Evolutionary conservation across 2,888 invertebrate species (phyloP).

Genomic region (Melieria picta): DNA sequence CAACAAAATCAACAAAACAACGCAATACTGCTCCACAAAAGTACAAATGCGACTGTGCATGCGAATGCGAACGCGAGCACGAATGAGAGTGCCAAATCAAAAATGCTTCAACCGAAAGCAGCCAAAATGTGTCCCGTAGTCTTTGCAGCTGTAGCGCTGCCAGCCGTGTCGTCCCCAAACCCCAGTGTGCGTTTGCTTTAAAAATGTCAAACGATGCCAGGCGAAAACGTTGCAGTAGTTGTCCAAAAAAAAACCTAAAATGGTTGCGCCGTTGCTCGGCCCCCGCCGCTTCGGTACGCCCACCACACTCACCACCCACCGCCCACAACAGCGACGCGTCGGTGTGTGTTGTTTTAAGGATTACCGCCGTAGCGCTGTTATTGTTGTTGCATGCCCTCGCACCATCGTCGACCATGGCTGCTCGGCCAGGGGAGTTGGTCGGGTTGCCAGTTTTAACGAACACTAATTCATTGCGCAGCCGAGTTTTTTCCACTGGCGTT

Average conservation of each 20-base stretch:
- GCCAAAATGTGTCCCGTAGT: background rate
- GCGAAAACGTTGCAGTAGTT: too few relatives aligned
- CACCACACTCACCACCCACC: conserved; percentile 38
- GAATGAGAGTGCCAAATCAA: conserved; percentile 30
- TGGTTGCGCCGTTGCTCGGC: conserved; percentile 15
- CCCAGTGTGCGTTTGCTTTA: background rate
- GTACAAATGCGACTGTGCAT: conserved; percentile 23
- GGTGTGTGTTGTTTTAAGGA: conserved; percentile 22
- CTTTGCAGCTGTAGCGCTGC: too few relatives aligned
- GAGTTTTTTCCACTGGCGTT: conserved; percentile 21
- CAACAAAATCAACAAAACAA: too few relatives aligned
- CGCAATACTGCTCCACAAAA: conserved; percentile 30
- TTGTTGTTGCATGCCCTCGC: conserved; percentile 18
- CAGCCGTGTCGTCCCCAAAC: background rate
- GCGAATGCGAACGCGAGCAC: too few relatives aligned
- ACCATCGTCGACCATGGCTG: too few relatives aligned
- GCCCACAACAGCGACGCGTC: conserved; percentile 17
- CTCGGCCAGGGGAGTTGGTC: background rate
- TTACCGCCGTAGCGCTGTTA: conserved; percentile 13
- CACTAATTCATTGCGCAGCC: conserved; percentile 60
- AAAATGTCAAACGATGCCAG: conserved; percentile 1
- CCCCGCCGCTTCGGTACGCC: conserved; percentile 26
- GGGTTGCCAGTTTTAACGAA: conserved; percentile 54
- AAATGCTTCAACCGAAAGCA: conserved; percentile 19
- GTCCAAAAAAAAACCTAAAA: background rate